Base-by-base conservation (phyloP, 2,888 invertebrate species). In the Lycia hirtaria region DNA sequence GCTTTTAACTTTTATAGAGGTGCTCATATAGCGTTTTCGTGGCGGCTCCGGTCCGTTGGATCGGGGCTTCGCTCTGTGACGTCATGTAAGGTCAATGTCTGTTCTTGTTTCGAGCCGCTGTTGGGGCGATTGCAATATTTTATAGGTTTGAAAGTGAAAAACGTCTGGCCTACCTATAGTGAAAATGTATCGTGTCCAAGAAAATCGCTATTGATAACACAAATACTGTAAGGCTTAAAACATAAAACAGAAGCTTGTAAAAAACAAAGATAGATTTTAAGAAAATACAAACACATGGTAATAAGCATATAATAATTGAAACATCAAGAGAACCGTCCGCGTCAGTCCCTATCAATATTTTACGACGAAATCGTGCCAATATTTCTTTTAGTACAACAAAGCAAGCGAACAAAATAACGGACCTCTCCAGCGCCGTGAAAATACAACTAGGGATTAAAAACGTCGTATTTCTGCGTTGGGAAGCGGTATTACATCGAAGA, bases 1-100 rank as follows among this genome's bases (percentile, higher is more conserved):
- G 88, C 89, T 89, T 88, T 90, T 88, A 89, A 87, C 86, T 85
- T 88, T 88, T 84, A 84, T 85, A 76, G 76, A 79, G 78, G 77
- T 81, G 78, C 78, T 80, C 78, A 79, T 83, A 81, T 76, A 76
- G 75, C 73, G 80, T 82, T 88, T 83, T 79, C 71, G 76, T 73
- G 76, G 81, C 74, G 76, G 78, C 80, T 81, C 81, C 80, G 64
- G 62, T 64, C 62, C 67, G 68, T 60, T 65, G 68, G 49, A 60
- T 45, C 67, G 59, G 51, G 61, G 61, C 54, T 60, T 58, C 54
- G 48, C 56, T 50, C 44, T 22, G 20, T 40, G 59, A 56, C 40
- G 51, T 41, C 58, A 57, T 38, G 50, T 49, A 30, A 48, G 38
- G 47, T 45, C 38, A 38, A 7, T 4, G 38, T 30, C 43, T 44